Base-by-base conservation (phyloP, 2,113 vertebrate species). In the Barbus barbus region DNA sequence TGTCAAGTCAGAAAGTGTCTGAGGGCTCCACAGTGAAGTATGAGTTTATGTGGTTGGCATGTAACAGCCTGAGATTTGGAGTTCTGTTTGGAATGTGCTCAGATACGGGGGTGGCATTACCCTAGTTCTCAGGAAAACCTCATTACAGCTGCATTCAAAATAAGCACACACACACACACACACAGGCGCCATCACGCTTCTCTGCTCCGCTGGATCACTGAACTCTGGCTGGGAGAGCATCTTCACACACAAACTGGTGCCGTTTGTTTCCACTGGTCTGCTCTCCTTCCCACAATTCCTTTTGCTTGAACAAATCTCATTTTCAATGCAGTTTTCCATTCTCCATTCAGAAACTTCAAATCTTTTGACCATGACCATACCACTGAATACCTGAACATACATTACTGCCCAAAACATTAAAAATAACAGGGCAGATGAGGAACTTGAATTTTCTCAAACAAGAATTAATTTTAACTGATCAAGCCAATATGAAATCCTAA, bases 81-180 rank as follows among this genome's bases (percentile, higher is more conserved):
- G 85, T 83, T 91, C 86, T 87, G 81, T 76, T 67, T 83, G 90
- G 90, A 90, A 91, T 91, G 89, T 81, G 88, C 82, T 86, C 80
- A 83, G 78, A 88, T 85, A 63, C 18, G 22, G 9, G 22, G 8
- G 24, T 80, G 78, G 60, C 38, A 63, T 48, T 46, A 63, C 24
- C 41, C n/a, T 51, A 3, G 48, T 72, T 58, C 31, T 48, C 5
- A 38, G 24, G 58, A 65, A 79, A 46, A 63, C 22, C 36, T 65
- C 78, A 80, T 46, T 65, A 65, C 28, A 46, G 41, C 8, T 80
- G 38, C 65, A 46, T 65, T 61, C 11, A 8, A 74, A 38, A 80
- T 46, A 79, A 51, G 78, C 60, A 56, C 61, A 56, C 31, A 73
- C 65, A 56, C 48, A 79, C 12, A 46, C 77, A 60, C 61, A 61